Percentiles rank a stretch among this genome's conserved stretches.
Conservation (phyloP, 2,888 invertebrate genomes). For the Chrysolina haemoptera region DNA sequence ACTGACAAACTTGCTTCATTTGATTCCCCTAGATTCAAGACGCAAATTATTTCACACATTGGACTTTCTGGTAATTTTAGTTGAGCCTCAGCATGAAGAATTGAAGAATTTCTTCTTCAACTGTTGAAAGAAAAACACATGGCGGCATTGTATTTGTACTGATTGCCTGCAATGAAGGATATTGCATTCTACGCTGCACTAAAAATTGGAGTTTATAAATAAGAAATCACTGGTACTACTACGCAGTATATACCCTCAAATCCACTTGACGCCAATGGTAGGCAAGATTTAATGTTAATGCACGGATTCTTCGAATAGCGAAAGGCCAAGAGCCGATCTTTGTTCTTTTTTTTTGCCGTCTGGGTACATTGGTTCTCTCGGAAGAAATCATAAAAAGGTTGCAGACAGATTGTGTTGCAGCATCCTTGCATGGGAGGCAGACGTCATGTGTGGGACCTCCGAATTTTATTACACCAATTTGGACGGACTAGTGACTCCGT, state of each 20-base stretch:
- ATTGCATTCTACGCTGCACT: too few species aligned
- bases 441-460: constrained; percentile 54
- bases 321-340: constrained; percentile 33
- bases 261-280: constrained; percentile 6
- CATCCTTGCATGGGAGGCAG: constrained; percentile 50
- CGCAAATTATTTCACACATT: too few species aligned
- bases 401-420: constrained; percentile 49
- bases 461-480: constrained; percentile 56
- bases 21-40: too few species aligned
- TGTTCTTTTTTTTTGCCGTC: constrained; percentile 51
- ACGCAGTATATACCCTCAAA: neutral
- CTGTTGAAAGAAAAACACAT: too few species aligned
- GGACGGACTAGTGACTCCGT: constrained; percentile 10
- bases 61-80: too few species aligned
- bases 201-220: too few species aligned
- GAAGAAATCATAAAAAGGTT: constrained; percentile 52
- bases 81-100: too few species aligned
- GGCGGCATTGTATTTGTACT: too few species aligned
- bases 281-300: constrained; percentile 31
- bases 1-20: too few species aligned
- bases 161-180: too few species aligned
- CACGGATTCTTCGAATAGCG: constrained; percentile 43
- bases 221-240: too few species aligned
- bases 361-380: constrained; percentile 52
- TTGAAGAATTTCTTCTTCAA: too few species aligned